phyloP scores from a whole-genome alignment of 2,888 invertebrate genomes.

The Hypena proboscidalis region DNA sequence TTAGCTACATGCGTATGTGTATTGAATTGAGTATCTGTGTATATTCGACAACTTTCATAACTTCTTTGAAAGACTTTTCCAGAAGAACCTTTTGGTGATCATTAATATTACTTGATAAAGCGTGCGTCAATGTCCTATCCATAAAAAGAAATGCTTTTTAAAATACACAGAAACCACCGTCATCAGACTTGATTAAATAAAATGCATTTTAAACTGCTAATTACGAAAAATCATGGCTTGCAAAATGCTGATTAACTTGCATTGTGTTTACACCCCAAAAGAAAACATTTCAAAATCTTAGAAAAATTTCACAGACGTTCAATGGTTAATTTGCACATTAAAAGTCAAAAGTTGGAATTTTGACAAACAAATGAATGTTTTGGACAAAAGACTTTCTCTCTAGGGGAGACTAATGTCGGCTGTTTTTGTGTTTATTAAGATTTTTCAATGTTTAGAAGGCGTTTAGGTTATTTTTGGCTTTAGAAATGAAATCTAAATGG shows the following conservation, averaged over 20 bases:
- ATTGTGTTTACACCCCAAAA: constrained; percentile 31
- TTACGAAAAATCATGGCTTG: too few species aligned
- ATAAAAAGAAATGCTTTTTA: too few species aligned
- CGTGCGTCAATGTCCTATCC: too few species aligned
- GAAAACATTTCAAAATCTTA: constrained; percentile 29
- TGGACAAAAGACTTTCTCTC: constrained; percentile 17
- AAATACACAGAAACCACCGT: too few species aligned
- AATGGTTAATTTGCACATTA: constrained; percentile 43
- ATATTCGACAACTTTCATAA: too few species aligned
- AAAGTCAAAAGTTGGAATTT: constrained; percentile 33
- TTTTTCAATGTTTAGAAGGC: neutral
- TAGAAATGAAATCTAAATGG: too few species aligned
- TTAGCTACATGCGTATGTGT: too few species aligned
- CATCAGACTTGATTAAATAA: neutral
- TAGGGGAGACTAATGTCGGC: neutral
- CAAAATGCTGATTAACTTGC: constrained; percentile 8
- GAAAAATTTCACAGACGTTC: constrained; percentile 17
- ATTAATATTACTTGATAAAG: too few species aligned
- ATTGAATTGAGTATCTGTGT: too few species aligned
- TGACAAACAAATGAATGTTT: constrained; percentile 26
- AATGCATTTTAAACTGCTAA: constrained; percentile 3
- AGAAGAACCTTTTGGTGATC: too few species aligned
- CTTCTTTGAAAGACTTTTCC: too few species aligned
- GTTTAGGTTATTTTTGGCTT: too few species aligned
- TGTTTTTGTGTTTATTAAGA: constrained; percentile 13